These are phyloP conservation scores for Melanotaenia parkinsoni DNA, from an alignment of 2,797 vertebrate species.

Conservation along the genomic window DNA sequence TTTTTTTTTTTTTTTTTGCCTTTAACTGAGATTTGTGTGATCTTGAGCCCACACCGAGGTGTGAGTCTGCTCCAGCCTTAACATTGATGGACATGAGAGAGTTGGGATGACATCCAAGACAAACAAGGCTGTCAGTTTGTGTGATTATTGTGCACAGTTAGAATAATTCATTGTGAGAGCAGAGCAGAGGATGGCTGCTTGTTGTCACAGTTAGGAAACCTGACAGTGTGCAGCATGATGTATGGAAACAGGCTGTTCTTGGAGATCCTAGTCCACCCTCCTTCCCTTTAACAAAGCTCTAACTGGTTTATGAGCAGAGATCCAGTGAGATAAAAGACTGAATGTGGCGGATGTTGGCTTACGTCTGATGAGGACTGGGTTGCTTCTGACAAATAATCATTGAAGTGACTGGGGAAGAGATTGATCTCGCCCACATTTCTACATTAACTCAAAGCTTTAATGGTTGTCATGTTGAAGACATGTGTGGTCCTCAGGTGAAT, in stretches of 20 bases:
- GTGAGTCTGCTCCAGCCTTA: constrained; percentile 15
- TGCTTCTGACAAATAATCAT: constrained; percentile 65
- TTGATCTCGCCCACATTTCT: constrained; percentile 47
- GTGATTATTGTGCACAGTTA: constrained; percentile 58
- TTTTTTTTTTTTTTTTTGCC: not conserved
- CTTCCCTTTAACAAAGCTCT: constrained; percentile 57
- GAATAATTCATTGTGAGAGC: constrained; percentile 56
- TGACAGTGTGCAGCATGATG: constrained; percentile 43
- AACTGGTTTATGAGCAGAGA: constrained; percentile 61
- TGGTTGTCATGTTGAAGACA: constrained; percentile 22
- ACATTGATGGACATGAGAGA: constrained; percentile 55
- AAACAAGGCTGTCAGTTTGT: constrained; percentile 57
- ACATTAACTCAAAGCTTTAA: constrained; percentile 33
- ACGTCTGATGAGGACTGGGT: constrained; percentile 54
- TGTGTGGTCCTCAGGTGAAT: constrained; percentile 31
- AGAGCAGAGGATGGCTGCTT: constrained; percentile 43
- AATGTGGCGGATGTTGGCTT: constrained; percentile 68
- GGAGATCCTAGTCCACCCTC: constrained; percentile 22
- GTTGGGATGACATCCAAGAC: constrained; percentile 54
- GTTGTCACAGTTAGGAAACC: constrained; percentile 52
- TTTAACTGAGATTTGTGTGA: constrained; percentile 51
- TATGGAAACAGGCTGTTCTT: constrained; percentile 51
- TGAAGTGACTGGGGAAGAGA: constrained; percentile 49
- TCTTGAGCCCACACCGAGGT: constrained; percentile 33
- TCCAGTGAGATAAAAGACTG: constrained; percentile 49